phyloP scores from a whole-genome alignment of 2,113 vertebrate species.

The Ceyx melanurus region DNA sequence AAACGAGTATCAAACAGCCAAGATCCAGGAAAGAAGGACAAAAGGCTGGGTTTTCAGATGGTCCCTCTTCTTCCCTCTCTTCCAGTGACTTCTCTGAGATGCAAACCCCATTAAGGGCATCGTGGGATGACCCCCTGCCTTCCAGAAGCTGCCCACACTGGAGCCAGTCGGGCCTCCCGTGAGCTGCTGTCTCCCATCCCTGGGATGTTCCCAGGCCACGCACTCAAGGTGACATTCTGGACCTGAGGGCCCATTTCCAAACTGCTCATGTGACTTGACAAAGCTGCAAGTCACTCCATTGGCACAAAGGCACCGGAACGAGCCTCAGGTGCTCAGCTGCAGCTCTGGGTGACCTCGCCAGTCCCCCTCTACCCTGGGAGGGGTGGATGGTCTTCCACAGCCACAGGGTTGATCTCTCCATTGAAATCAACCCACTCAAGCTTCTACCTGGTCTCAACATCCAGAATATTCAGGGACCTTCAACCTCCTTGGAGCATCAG shows the following conservation, averaged over 20 bases:
- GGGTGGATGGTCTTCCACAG: too few species aligned
- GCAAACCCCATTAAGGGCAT: accelerated
- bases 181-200: background rate
- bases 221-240: slow-evolving; percentile 19
- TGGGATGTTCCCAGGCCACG: background rate
- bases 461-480: background rate
- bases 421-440: too few species aligned
- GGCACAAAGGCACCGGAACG: background rate
- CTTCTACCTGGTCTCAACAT: accelerated
- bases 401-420: background rate
- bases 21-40: background rate
- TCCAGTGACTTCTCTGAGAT: background rate
- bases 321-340: slow-evolving; percentile 6
- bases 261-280: background rate
- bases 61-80: accelerated
- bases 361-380: background rate
- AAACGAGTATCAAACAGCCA: background rate
- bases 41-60: background rate
- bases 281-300: slow-evolving; percentile 37
- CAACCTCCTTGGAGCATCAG: background rate
- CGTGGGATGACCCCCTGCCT: background rate
- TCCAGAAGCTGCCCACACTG: background rate
- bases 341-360: background rate
- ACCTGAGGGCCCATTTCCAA: background rate
- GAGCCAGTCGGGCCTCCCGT: background rate